Base-by-base conservation (phyloP, 2,113 vertebrate genomes). In the Cephalopholis sonnerati region DNA sequence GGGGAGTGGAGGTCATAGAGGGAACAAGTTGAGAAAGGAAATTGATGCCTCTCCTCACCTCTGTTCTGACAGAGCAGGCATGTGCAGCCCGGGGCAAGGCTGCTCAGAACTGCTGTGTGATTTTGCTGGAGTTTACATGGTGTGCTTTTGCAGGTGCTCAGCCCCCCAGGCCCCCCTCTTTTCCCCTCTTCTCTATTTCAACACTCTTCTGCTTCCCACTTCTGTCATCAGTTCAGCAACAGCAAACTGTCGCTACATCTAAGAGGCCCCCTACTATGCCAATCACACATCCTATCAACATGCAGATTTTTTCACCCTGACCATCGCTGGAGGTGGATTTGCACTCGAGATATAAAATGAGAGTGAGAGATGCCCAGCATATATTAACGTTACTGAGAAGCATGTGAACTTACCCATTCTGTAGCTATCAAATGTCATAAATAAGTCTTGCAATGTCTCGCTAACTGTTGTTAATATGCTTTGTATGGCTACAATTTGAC, bases 101-200 rank as follows among this genome's bases (percentile, higher is more conserved):
- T 74, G 66, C 25, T 73, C 71, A 66, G 8, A 77, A 63, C 36
- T 10, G 11, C 76, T 11, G 53, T 74, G 59, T 79, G 82, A 71
- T 81, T 74, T 74, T 17, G 8, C 46, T 24, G 27, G 58, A 72
- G 61, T 66, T 74, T 79, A 53, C 36, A 54, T 7, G 51, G 39
- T 66, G 70, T 62, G 66, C 72, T 76, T 36, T 65, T 70, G n/a
- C 68, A 75, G 80, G 77, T 73, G 79, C 65, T 83, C 75, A 68
- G 64, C 53, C 51, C 48, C 39, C 48, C 20, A 24, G 44, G 18
- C 17, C n/a, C 6, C 8, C 24, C 8, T 20, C 4, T 27, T 39
- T n/a, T 51, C 39, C n/a, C 32, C 55, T 61, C 41, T 44, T 44
- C 41, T 44, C 41, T 29, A 41, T 80, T 62, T 72, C 64, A 78